Base-by-base conservation (phyloP, 2,797 vertebrate genomes). In the Epinephelus malabaricus region DNA sequence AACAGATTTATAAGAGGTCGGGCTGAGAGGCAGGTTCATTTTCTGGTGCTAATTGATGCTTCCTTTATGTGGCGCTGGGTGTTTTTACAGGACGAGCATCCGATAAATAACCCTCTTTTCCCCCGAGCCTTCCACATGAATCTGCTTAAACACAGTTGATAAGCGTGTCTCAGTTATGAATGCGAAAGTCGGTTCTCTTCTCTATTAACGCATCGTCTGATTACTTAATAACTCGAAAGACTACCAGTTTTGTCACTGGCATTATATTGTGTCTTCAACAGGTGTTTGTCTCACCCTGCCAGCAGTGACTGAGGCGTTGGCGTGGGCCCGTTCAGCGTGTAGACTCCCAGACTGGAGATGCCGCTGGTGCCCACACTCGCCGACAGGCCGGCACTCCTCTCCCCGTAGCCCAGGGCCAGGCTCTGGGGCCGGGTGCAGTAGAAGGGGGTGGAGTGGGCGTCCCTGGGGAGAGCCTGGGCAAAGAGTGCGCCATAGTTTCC, bases 391-490 rank as follows among this genome's bases (percentile, higher is more conserved):
- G 85, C 64, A 1, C 64, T 69, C 30, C 95, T 88, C 19, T 99
- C 98, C 0, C 96, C 96, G 81, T 99, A 98, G 90, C 96, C 95
- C 82, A 99, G 14, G 0, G 97, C 96, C 56, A 99, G 96, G 70
- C 96, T 98, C 90, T 99, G 98, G 2, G 98, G 98, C 73, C 98
- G 95, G 68, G 97, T 95, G 66, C 96, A 98, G 94, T 98, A 99
- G 86, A 98, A 98, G 0, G 98, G 98, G 9, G 98, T 99, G 15
- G 98, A 99, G 87, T 99, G 98, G 76, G 97, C 97, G 59, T 99
- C 98, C 63, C 98, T 94, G 11, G 98, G 98, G 70, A 99, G 94
- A 0, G 97, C 96, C 85, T 99, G 98, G 74, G 97, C 97, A 65
- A 99, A 98, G 61, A 99, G 88, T 0, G 97, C 88, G 4, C 97